Evolutionary conservation across 2,113 vertebrate genomes (phyloP).

Genomic region (Xiphophorus couchianus): DNA sequence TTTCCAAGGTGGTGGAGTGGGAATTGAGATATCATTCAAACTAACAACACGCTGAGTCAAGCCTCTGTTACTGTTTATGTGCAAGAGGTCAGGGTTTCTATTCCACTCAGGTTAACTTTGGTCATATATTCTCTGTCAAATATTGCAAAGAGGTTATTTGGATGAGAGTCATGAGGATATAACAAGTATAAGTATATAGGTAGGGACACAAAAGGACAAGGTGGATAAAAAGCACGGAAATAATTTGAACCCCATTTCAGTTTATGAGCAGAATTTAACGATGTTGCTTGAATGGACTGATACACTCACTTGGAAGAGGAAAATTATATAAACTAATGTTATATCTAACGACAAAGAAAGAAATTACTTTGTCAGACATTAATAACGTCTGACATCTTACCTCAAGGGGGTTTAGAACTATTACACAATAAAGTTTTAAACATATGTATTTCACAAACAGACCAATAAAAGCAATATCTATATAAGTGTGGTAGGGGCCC

Average conservation of each 20-base stretch:
- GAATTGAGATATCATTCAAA: constrained; percentile 83
- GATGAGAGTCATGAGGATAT: constrained; percentile 49
- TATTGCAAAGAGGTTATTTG: constrained; percentile 40
- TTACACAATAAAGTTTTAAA: too few species aligned
- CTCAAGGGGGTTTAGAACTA: too few species aligned
- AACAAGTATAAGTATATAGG: constrained; percentile 21
- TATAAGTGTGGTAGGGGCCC: too few species aligned
- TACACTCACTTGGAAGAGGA: background rate
- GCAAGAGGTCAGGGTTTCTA: constrained; percentile 76
- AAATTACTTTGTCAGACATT: background rate
- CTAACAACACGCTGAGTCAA: constrained; percentile 74
- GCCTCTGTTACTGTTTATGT: constrained; percentile 71
- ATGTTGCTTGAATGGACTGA: too few species aligned
- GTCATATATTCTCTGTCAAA: constrained; percentile 62
- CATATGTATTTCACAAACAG: too few species aligned
- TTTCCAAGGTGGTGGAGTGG: constrained; percentile 65
- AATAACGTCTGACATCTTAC: too few species aligned
- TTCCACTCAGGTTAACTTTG: constrained; percentile 65
- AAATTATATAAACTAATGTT: background rate
- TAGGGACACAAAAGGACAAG: too few species aligned
- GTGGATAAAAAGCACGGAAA: background rate
- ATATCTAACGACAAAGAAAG: background rate
- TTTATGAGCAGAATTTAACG: background rate
- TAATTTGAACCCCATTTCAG: background rate
- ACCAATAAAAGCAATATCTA: too few species aligned